Conservation (phyloP, 2,113 vertebrate genomes). For the rat (Rattus norvegicus) region DNA sequence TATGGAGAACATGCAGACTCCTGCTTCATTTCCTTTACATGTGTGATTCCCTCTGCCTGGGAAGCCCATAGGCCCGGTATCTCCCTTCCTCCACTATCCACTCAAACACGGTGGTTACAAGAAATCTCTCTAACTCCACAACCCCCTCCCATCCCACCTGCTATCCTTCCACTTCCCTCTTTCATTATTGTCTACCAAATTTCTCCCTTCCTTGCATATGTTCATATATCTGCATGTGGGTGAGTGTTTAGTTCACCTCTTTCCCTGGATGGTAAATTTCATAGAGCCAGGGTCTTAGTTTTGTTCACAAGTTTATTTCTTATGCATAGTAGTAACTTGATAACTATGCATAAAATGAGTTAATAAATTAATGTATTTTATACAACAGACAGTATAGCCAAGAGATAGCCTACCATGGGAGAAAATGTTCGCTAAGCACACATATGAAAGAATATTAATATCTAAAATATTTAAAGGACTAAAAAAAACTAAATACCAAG, state of each 20-base stretch:
- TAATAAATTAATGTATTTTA: neutral
- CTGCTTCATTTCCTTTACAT: neutral
- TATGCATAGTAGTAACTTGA: neutral
- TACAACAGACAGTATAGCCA: neutral
- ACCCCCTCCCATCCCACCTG: neutral
- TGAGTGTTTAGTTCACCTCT: neutral
- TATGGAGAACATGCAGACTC: neutral
- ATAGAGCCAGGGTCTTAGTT: neutral
- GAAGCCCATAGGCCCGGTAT: neutral
- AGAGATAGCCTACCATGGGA: neutral
- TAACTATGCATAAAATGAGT: neutral
- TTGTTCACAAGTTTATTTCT: neutral
- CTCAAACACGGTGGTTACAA: neutral
- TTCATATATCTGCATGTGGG: fast-evolving
- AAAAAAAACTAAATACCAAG: neutral
- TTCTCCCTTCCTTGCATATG: neutral
- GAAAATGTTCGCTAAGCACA: neutral
- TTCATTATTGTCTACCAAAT: neutral
- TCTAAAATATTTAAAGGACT: neutral
- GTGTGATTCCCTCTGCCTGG: neutral
- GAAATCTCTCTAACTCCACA: neutral
- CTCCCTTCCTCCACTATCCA: neutral
- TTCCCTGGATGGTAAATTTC: neutral
- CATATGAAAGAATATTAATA: neutral
- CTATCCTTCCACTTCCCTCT: neutral